Percentiles rank a stretch among this genome's conserved stretches.
Conservation (phyloP, 1,140 invertebrate species). For the Aphidius gifuensis region DNA sequence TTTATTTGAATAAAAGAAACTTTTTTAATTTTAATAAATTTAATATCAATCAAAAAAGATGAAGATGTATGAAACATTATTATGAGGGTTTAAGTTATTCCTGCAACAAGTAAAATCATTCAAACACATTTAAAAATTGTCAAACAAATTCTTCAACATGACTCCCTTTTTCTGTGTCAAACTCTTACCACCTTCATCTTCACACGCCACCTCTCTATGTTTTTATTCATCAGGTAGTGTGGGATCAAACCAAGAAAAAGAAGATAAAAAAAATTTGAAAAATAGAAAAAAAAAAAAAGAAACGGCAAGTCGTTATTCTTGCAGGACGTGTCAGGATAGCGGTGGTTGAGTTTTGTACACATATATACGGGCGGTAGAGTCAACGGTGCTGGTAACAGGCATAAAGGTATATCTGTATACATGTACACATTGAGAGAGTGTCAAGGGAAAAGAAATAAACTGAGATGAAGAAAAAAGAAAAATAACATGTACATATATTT, state of each 20-base stretch:
- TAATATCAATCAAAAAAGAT: no score
- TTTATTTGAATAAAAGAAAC: no score
- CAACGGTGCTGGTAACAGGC: no score
- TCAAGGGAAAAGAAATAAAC: conserved; percentile 2
- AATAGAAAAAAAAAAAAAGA: background rate
- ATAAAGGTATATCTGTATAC: background rate
- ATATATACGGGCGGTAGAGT: background rate
- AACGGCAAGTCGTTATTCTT: conserved; percentile 16
- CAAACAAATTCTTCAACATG: no score
- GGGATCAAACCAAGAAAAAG: background rate
- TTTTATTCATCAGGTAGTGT: conserved; percentile 16
- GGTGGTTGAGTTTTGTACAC: background rate
- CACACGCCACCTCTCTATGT: background rate
- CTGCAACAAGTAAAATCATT: no score
- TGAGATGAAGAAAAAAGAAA: background rate
- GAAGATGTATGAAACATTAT: no score
- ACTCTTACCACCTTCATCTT: conserved; percentile 1
- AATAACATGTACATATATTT: background rate
- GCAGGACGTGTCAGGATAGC: conserved; percentile 9
- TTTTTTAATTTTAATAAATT: background rate
- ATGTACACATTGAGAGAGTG: conserved; percentile 13
- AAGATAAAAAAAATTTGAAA: background rate
- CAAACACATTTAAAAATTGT: no score
- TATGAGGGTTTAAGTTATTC: no score
- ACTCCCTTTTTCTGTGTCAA: background rate